phyloP scores from a whole-genome alignment of 2,888 invertebrate genomes.

The Reticulitermes lucifugus region DNA sequence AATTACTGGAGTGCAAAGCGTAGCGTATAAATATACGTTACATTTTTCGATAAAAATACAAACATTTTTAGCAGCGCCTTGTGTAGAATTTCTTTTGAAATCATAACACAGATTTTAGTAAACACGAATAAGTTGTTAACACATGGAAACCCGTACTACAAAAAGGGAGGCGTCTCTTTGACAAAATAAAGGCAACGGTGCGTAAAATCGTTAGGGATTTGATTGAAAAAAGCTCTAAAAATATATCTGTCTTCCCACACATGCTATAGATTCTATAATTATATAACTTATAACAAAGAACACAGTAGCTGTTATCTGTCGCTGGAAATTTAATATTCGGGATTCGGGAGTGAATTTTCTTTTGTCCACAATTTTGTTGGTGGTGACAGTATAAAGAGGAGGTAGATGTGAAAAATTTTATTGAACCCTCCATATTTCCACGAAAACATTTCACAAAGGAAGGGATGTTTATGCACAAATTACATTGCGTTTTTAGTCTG shows the following conservation, averaged over 20 bases:
- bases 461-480: no score
- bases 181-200: neutral
- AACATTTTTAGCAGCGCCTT: no score
- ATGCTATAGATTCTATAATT: neutral
- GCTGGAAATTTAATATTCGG: neutral
- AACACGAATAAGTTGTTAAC: neutral
- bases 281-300: neutral
- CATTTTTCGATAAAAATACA: no score
- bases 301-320: neutral
- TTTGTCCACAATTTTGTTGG: constrained; percentile 4
- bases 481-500: no score
- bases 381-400: neutral
- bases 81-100: no score
- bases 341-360: neutral
- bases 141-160: no score
- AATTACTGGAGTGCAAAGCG: no score
- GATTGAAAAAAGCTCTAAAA: neutral
- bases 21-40: no score
- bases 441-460: no score
- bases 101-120: neutral
- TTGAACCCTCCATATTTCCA: no score
- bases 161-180: no score
- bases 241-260: neutral
- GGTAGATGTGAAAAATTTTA: neutral
- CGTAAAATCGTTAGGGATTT: constrained; percentile 15